Percentiles rank a stretch among this genome's conserved stretches.
phyloP scores from a whole-genome alignment of 2,113 vertebrate species.

The Nibea albiflora region DNA sequence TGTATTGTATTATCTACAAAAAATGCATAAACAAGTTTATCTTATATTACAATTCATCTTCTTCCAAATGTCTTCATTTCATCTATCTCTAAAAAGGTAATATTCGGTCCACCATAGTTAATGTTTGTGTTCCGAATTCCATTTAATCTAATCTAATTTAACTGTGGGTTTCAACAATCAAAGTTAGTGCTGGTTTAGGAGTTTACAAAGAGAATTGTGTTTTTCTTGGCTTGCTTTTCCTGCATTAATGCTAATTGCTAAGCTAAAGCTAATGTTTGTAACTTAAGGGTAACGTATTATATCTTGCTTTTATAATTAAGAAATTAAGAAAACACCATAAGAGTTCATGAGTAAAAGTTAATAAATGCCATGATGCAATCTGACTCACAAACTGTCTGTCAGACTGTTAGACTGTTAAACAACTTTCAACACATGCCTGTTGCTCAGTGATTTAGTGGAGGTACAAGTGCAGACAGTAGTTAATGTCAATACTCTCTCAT shows the following conservation, averaged over 20 bases:
- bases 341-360: background rate
- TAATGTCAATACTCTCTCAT: conserved; percentile 1
- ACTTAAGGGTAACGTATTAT: background rate
- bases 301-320: no score
- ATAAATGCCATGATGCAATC: background rate
- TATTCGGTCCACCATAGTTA: background rate
- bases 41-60: background rate
- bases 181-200: background rate
- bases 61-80: background rate
- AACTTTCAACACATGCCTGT: background rate
- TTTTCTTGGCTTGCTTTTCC: background rate
- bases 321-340: no score
- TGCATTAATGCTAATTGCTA: background rate
- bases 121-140: background rate
- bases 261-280: background rate
- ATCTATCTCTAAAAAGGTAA: background rate
- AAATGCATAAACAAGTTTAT: background rate
- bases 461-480: background rate
- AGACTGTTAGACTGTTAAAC: background rate
- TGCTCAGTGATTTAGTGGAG: background rate
- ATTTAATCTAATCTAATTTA: background rate
- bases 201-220: background rate
- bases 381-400: conserved; percentile 8
- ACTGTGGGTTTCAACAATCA: background rate
- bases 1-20: background rate